Conservation (phyloP, 2,888 invertebrate species). For the Teleiodes luculella region DNA sequence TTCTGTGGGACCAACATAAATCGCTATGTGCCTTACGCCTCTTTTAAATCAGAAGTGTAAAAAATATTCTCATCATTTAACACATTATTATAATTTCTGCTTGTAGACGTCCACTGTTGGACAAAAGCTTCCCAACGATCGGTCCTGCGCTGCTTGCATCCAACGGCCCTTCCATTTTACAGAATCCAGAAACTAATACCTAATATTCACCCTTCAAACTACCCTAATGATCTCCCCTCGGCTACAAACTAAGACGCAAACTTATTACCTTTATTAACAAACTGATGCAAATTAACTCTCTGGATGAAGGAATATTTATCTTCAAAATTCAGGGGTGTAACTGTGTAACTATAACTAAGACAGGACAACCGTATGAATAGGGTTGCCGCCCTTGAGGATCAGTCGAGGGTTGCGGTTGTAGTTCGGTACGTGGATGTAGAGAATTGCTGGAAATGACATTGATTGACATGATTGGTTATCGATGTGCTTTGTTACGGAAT, state of each 20-base stretch:
- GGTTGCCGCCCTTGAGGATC: constrained; percentile 36
- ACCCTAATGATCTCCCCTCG: not conserved
- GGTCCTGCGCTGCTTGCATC: too few relatives aligned
- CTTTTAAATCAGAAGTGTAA: too few relatives aligned
- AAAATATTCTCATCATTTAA: too few relatives aligned
- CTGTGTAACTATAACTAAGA: too few relatives aligned
- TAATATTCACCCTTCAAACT: not conserved
- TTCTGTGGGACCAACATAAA: too few relatives aligned
- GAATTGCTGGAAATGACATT: not conserved
- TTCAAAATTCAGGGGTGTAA: constrained; percentile 40
- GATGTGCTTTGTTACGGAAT: too few relatives aligned
- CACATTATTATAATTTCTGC: too few relatives aligned
- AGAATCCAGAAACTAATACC: not conserved
- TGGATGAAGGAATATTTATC: constrained; percentile 41
- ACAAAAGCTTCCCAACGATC: too few relatives aligned
- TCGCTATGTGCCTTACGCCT: too few relatives aligned
- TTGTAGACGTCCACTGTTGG: too few relatives aligned
- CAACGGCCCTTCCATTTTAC: too few relatives aligned
- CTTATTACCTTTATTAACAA: constrained; percentile 18
- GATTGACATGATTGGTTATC: too few relatives aligned
- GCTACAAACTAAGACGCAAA: not conserved
- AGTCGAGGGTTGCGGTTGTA: not conserved
- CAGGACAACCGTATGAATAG: constrained; percentile 31
- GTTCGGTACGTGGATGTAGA: not conserved
- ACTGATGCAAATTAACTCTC: constrained; percentile 37